Conservation (phyloP, 2,888 invertebrate genomes). For the Phengaris alcon region DNA sequence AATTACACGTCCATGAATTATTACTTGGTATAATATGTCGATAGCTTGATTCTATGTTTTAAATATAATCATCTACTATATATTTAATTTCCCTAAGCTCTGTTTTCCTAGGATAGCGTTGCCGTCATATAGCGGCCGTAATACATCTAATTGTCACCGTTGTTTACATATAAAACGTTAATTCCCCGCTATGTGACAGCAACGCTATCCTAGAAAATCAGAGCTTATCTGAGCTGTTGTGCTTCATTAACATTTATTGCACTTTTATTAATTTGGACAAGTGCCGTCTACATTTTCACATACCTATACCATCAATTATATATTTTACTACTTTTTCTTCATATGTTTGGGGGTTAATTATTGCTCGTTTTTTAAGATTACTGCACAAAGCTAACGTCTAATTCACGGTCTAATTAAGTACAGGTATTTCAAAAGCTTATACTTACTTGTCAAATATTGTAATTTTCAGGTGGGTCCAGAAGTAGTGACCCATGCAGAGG, state of each 20-base stretch:
- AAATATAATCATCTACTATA: background rate
- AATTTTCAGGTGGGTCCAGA: slow-evolving; percentile 60
- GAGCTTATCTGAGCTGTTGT: background rate
- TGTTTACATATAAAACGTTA: too few species aligned
- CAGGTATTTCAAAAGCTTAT: background rate
- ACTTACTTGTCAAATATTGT: background rate
- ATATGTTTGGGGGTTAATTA: background rate
- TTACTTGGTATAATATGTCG: slow-evolving; percentile 2
- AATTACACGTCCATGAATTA: background rate
- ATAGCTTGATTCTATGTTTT: background rate
- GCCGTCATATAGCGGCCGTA: too few species aligned
- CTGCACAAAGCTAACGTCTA: background rate
- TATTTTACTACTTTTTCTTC: background rate
- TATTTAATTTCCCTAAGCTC: background rate
- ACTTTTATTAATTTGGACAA: background rate
- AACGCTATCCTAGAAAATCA: too few species aligned
- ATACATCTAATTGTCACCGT: too few species aligned
- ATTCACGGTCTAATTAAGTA: background rate
- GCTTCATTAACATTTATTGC: slow-evolving; percentile 13
- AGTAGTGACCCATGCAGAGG: slow-evolving; percentile 78
- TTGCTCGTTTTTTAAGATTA: slow-evolving; percentile 1
- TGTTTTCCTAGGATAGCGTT: too few species aligned
- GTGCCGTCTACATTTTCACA: background rate
- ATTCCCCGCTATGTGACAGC: too few species aligned
- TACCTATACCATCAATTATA: background rate